Base-by-base conservation (phyloP, 2,888 invertebrate genomes). In the Pseudococcus jackbeardsleyi region DNA sequence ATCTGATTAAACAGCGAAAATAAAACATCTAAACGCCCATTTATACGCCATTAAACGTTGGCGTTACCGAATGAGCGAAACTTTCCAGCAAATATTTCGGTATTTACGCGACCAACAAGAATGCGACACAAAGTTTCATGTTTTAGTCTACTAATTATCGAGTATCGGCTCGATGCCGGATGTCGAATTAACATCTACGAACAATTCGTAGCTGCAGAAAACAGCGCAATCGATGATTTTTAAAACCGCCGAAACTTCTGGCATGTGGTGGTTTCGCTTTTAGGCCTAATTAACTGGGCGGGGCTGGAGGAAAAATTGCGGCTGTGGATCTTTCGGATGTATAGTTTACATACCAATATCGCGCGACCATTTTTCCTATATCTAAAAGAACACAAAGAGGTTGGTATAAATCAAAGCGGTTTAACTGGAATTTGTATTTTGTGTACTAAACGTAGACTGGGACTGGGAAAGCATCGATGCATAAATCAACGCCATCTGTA, bases 401-500 rank as follows among this genome's bases (percentile, higher is more conserved):
- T 17, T 50, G 17, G 64, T 22, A 64, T 64, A 64, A 64, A 64
- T 64, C 64, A 64, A 64, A 64, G 64, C 64, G 64, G 64, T 64
- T 64, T 64, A 64, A 64, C 64, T 64, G 64, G 64, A 64, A 64
- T 64, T 64, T 64, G 64, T 17, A 15, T 5, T 50, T 5, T 11
- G 46, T 46, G 12, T 46, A 46, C 46, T 46, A 5, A 0, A 46
- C 9, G 2, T 5, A 59, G 8, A 64, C 22, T 15, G 50, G 0
- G 50, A 64, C 26, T 33, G 64, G 64, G 22, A 64, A 64, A 22
- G 64, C 64, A 64, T 64, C 64, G 64, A 64, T 64, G 64, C 64
- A 64, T 64, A 64, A 64, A 64, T 64, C 64, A 64, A 64, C 64
- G 64, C 64, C 64, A 64, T 64, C 64, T 64, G 64, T 22, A 64